Evolutionary conservation across 2,113 vertebrate species (phyloP).

Genomic region (Cromileptes altivelis): DNA sequence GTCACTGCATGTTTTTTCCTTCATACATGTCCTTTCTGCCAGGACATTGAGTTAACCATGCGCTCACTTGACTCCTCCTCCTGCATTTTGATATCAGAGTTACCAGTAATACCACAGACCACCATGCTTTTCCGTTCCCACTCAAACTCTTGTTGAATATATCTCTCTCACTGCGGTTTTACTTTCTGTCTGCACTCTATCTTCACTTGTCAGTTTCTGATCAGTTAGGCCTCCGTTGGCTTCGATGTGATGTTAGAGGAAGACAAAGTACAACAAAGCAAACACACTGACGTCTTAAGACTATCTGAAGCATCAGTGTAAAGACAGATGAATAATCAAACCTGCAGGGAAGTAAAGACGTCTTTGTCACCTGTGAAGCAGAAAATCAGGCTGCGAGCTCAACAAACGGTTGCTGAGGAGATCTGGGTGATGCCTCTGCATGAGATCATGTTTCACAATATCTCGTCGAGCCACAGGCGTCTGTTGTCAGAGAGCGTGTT

Average conservation of each 20-base stretch:
- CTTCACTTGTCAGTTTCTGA: neutral
- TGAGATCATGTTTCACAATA: conserved; percentile 60
- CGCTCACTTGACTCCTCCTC: conserved; percentile 41
- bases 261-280: conserved; percentile 4
- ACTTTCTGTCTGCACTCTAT: neutral
- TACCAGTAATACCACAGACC: conserved; percentile 61
- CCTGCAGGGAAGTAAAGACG: conserved; percentile 54
- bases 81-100: conserved; percentile 22
- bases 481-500: conserved; percentile 15
- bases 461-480: conserved; percentile 32
- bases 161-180: conserved; percentile 21
- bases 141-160: neutral
- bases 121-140: conserved; percentile 36
- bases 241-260: neutral
- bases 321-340: conserved; percentile 42
- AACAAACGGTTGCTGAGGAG: conserved; percentile 35
- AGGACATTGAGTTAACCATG: conserved; percentile 7
- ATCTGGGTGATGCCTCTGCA: conserved; percentile 45
- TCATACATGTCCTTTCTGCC: conserved; percentile 59
- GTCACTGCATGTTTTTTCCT: conserved; percentile 12
- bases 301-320: neutral
- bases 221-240: neutral
- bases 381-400: conserved; percentile 24
- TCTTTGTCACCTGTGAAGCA: conserved; percentile 28
- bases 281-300: neutral